Evolutionary conservation across 1,140 invertebrate genomes (phyloP).

Genomic region (Andricus grossulariae): DNA sequence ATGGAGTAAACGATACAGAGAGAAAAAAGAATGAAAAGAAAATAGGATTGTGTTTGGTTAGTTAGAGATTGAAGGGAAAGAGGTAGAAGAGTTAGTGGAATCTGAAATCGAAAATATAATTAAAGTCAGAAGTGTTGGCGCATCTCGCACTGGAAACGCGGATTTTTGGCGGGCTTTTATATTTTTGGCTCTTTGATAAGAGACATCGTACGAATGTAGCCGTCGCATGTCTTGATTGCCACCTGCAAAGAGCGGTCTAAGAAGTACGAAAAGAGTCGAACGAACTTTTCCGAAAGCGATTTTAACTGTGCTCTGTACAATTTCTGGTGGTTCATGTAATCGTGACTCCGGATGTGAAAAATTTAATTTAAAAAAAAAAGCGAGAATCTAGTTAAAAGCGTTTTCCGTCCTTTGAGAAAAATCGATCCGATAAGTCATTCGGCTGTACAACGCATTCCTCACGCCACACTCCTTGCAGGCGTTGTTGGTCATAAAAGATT

Average conservation of each 20-base stretch:
- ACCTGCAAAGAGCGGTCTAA: constrained; percentile 41
- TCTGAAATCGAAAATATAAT: constrained; percentile 68
- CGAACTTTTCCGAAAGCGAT: constrained; percentile 16
- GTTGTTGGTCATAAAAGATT: constrained; percentile 54
- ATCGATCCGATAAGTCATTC: constrained; percentile 1
- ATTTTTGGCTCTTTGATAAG: constrained; percentile 73
- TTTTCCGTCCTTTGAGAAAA: constrained; percentile 28
- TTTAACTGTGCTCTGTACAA: constrained; percentile 14
- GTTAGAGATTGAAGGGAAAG: constrained; percentile 53
- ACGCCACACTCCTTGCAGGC: constrained; percentile 45
- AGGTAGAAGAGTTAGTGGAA: constrained; percentile 63
- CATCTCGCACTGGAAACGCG: constrained; percentile 65
- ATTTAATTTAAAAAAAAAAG: neutral
- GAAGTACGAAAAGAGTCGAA: constrained; percentile 43
- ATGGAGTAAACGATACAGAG: constrained; percentile 41
- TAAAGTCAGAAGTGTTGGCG: constrained; percentile 49
- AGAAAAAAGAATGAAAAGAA: constrained; percentile 47
- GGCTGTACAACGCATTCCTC: constrained; percentile 44
- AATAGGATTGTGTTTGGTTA: constrained; percentile 48
- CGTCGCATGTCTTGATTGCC: constrained; percentile 48
- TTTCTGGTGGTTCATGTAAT: neutral
- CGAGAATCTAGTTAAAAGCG: neutral
- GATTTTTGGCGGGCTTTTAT: constrained; percentile 77
- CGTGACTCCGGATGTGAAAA: neutral
- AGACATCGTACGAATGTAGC: constrained; percentile 47